Percentiles rank a stretch among this genome's conserved stretches.
These are phyloP conservation scores for Erythrocebus patas DNA, from an alignment of 2,113 vertebrate species.

Conservation along the genomic window DNA sequence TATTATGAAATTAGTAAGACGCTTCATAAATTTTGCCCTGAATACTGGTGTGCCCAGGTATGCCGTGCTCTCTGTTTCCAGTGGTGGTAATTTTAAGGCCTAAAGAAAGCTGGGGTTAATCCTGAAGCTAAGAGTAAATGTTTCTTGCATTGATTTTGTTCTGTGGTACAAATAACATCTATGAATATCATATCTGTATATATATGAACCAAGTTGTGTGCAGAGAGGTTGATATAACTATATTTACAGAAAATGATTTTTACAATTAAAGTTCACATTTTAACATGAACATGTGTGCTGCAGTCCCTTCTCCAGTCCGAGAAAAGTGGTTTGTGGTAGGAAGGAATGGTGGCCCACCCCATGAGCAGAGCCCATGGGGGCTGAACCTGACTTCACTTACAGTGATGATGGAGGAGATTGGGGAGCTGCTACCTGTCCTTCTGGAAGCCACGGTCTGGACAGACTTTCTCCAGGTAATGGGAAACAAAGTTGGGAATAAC, in stretches of 20 bases:
- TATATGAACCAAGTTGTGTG: conserved; percentile 69
- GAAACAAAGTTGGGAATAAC: background rate
- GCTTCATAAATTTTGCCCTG: background rate
- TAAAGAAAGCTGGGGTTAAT: background rate
- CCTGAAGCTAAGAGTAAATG: background rate
- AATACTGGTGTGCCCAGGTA: background rate
- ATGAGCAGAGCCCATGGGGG: accelerated
- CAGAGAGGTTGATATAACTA: conserved; percentile 67
- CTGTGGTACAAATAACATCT: conserved; percentile 30
- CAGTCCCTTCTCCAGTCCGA: background rate
- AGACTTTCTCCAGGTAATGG: background rate
- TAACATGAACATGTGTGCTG: conserved; percentile 66
- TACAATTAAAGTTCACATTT: conserved; percentile 86
- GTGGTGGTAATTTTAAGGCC: background rate
- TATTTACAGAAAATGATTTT: conserved; percentile 82
- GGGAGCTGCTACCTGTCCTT: background rate
- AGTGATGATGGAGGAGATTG: accelerated
- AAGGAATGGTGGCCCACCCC: accelerated
- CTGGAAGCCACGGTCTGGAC: background rate
- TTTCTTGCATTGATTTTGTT: background rate
- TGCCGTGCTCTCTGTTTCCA: background rate
- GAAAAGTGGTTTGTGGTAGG: background rate
- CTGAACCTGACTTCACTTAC: background rate
- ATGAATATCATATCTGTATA: conserved; percentile 52
- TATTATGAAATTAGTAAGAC: background rate